These are phyloP conservation scores for Nymphalis urticae DNA, from an alignment of 2,888 invertebrate genomes.

Conservation along the genomic window DNA sequence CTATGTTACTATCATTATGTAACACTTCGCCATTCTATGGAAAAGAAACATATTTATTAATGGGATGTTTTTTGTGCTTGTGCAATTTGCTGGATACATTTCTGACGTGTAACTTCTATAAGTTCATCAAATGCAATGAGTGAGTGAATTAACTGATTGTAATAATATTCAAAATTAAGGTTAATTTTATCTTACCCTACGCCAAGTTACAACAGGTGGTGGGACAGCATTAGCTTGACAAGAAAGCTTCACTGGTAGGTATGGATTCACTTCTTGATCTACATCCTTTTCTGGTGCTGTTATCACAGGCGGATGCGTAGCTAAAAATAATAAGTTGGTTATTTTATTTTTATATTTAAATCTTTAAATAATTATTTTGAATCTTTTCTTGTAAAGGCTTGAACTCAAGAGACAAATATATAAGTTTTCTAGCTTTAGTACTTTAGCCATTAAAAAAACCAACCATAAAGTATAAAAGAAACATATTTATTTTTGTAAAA, in stretches of 20 bases:
- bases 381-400: too few relatives aligned
- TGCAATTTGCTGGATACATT: background rate
- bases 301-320: slow-evolving; percentile 47
- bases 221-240: slow-evolving; percentile 84
- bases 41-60: background rate
- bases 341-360: background rate
- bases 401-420: too few relatives aligned
- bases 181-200: slow-evolving; percentile 79
- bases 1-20: slow-evolving; percentile 41
- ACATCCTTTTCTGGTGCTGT: slow-evolving; percentile 45
- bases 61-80: too few relatives aligned
- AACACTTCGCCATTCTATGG: slow-evolving; percentile 44
- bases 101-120: too few relatives aligned
- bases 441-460: too few relatives aligned
- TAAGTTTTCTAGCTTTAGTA: too few relatives aligned
- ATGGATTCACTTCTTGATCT: slow-evolving; percentile 48
- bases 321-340: slow-evolving; percentile 44
- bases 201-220: slow-evolving; percentile 85
- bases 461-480: too few relatives aligned
- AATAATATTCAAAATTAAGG: slow-evolving; percentile 13
- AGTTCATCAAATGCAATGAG: too few relatives aligned
- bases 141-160: too few relatives aligned
- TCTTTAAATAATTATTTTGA: too few relatives aligned
- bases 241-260: slow-evolving; percentile 58
- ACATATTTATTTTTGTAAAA: too few relatives aligned